Base-by-base conservation (phyloP, 2,797 vertebrate species). In the Alca torda region DNA sequence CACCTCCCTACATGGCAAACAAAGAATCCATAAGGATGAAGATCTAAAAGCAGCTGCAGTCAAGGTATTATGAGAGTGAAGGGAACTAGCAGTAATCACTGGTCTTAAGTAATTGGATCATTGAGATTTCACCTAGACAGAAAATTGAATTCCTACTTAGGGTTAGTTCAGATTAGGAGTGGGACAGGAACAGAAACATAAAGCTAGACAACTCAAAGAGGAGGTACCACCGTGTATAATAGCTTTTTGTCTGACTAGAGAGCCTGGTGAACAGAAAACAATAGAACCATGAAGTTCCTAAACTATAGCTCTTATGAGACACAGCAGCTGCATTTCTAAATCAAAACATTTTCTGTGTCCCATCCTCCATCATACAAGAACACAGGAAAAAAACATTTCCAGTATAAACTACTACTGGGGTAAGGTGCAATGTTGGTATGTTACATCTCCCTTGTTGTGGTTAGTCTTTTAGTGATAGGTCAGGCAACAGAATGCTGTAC, bases 71-170 rank as follows among this genome's bases (percentile, higher is more conserved):
- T 24, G 67, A 84, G 90, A 94, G 78, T 85, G 78, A 91, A 93
- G 89, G 57, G 74, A 95, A 43, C 73, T 63, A 72, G 51, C 51
- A 60, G 84, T 70, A 93, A 87, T 89, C 56, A 24, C 51, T 70
- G 24, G 18, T 37, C 41, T 96, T 82, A 93, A 76, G 86, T 92
- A 94, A 94, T 28, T 92, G 87, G 92, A 92, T 96, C 78, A 39
- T 2, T 77, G 84, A 94, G 92, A 93, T 96, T 92, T 94, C 72
- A 87, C n/a, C 46, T 72, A 83, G 57, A 59, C 15, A 60, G 95
- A 93, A 95, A 92, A 96, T 61, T 79, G 84, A 93, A 94, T 84
- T 59, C 48, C 23, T 75, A 11, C 60, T 72, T 94, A 51, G 7
- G 37, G 69, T 48, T 65, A 88, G 63, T 86, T 91, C 43, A 78